These are phyloP conservation scores for Zaprionus inermis DNA, from an alignment of 1,140 invertebrate species.

Conservation along the genomic window DNA sequence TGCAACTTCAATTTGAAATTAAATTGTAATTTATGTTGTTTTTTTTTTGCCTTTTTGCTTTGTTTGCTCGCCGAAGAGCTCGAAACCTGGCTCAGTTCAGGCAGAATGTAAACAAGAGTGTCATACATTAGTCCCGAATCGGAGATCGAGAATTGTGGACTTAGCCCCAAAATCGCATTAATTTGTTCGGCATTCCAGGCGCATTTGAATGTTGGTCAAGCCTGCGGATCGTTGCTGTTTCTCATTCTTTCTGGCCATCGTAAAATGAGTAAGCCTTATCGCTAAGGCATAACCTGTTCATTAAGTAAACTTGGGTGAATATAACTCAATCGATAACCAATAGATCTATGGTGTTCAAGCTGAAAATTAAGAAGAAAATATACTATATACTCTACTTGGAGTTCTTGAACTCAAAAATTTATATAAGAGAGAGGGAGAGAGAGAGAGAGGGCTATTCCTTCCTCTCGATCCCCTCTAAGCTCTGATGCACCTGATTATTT, in stretches of 20 bases:
- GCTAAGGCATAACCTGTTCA: not conserved
- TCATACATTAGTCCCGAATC: constrained; percentile 59
- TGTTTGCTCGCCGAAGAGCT: constrained; percentile 33
- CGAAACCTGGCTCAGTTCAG: constrained; percentile 12
- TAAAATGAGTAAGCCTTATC: constrained; percentile 1
- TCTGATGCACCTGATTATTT: too few species aligned
- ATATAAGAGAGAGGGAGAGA: too few species aligned
- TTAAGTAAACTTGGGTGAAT: not conserved
- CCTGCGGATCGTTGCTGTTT: not conserved
- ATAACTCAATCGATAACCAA: too few species aligned
- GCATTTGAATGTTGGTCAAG: constrained; percentile 56
- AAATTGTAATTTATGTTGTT: constrained; percentile 21
- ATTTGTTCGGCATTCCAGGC: constrained; percentile 56
- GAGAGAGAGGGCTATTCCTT: too few species aligned
- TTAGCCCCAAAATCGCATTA: constrained; percentile 44
- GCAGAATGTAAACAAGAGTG: constrained; percentile 59
- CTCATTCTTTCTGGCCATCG: not conserved
- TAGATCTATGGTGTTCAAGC: too few species aligned
- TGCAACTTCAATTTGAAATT: constrained; percentile 51
- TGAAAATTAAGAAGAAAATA: too few species aligned
- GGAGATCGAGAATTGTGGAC: constrained; percentile 5
- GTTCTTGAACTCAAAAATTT: too few species aligned
- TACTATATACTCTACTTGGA: too few species aligned
- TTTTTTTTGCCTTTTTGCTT: not conserved
- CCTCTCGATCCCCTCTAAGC: too few species aligned